These are phyloP conservation scores for silkworm (Bombyx mori) DNA, from an alignment of 1,140 invertebrate species.

Conservation along the genomic window ASM3026992v2 NC_085111.1:9877501-9878000, in stretches of 20 bases:
- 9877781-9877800: constrained; percentile 48
- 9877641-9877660: too few species aligned
- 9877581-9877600: too few species aligned
- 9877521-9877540: too few species aligned
- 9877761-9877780: constrained; percentile 38
- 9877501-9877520: too few species aligned
- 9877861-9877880: constrained; percentile 62
- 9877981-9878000: too few species aligned
- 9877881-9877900: constrained; percentile 59
- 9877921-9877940: constrained; percentile 50
- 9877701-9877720: too few species aligned
- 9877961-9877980: background rate
- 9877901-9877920: constrained; percentile 55
- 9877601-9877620: too few species aligned
- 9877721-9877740: constrained; percentile 2
- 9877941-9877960: constrained; percentile 11
- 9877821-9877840: constrained; percentile 70
- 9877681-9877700: too few species aligned
- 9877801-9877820: constrained; percentile 63
- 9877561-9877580: too few species aligned
- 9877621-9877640: too few species aligned
- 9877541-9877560: too few species aligned
- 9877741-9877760: constrained; percentile 30
- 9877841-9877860: constrained; percentile 66
- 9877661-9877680: too few species aligned